phyloP scores from a whole-genome alignment of 1,140 invertebrate species.

The Aethina tumida region DNA sequence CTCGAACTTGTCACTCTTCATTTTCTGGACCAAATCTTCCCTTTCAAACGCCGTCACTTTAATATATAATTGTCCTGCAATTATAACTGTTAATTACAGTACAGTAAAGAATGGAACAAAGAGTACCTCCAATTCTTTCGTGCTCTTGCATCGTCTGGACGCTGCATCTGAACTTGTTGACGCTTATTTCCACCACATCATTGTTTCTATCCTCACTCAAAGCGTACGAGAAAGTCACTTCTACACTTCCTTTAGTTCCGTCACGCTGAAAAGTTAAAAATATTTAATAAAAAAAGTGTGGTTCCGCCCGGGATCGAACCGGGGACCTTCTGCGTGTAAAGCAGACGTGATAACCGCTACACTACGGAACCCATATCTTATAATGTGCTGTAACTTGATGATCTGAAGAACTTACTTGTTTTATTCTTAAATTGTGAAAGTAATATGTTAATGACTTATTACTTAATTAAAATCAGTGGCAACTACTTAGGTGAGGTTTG shows the following conservation, averaged over 20 bases:
- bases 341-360: conserved; percentile 37
- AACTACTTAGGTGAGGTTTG: no score
- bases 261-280: conserved; percentile 43
- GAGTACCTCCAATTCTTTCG: conserved; percentile 49
- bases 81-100: conserved; percentile 2
- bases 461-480: no score
- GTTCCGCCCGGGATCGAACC: conserved; percentile 71
- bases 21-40: conserved; percentile 57
- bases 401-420: background rate
- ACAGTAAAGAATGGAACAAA: background rate
- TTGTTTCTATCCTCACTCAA: conserved; percentile 47
- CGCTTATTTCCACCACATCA: conserved; percentile 50
- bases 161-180: conserved; percentile 51
- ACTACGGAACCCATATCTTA: background rate
- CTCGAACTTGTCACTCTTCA: conserved; percentile 62
- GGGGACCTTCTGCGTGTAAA: conserved; percentile 74
- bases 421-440: background rate
- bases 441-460: background rate
- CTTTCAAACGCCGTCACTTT: conserved; percentile 63
- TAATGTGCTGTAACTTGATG: background rate
- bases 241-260: conserved; percentile 55
- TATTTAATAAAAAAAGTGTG: conserved; percentile 30
- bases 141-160: conserved; percentile 60
- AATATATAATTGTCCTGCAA: conserved; percentile 55
- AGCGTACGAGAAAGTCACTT: conserved; percentile 50